phyloP scores from a whole-genome alignment of 2,113 vertebrate species.

The Ahaetulla prasina region DNA sequence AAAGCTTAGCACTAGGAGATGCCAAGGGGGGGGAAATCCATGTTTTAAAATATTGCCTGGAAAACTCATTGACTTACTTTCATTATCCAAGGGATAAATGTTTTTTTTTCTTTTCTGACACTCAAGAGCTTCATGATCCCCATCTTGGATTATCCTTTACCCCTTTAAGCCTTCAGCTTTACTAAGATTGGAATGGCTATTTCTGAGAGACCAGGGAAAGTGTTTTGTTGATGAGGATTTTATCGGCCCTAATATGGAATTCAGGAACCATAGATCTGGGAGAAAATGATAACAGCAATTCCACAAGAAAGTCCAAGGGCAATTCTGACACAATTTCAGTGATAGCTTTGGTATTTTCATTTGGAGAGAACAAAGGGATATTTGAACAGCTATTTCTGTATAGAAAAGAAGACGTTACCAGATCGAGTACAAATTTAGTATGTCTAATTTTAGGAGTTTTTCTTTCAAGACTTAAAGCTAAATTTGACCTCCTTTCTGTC shows the following conservation, averaged over 20 bases:
- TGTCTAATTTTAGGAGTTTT: neutral
- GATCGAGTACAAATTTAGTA: neutral
- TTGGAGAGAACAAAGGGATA: neutral
- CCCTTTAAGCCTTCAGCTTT: slow-evolving; percentile 12
- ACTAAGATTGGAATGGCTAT: slow-evolving; percentile 41
- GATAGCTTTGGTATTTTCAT: neutral
- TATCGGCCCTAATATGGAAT: neutral
- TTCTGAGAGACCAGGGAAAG: slow-evolving; percentile 17
- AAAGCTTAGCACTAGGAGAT: neutral
- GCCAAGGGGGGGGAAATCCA: neutral
- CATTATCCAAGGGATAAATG: slow-evolving; percentile 29
- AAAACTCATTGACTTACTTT: slow-evolving; percentile 10
- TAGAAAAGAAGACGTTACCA: neutral
- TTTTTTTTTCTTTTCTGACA: slow-evolving; percentile 18
- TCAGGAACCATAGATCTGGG: neutral
- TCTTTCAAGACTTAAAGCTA: neutral
- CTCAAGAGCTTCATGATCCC: slow-evolving; percentile 35
- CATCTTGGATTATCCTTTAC: slow-evolving; percentile 22
- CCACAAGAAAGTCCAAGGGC: slow-evolving; percentile 16
- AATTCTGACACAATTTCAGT: neutral
- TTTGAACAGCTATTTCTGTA: neutral
- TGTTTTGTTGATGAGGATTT: slow-evolving; percentile 17
- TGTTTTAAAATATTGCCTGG: slow-evolving; percentile 9
- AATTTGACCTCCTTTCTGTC: neutral
- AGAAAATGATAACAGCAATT: slow-evolving; percentile 2